Conservation (phyloP, 2,113 vertebrate genomes). For the Heptranchias perlo region DNA sequence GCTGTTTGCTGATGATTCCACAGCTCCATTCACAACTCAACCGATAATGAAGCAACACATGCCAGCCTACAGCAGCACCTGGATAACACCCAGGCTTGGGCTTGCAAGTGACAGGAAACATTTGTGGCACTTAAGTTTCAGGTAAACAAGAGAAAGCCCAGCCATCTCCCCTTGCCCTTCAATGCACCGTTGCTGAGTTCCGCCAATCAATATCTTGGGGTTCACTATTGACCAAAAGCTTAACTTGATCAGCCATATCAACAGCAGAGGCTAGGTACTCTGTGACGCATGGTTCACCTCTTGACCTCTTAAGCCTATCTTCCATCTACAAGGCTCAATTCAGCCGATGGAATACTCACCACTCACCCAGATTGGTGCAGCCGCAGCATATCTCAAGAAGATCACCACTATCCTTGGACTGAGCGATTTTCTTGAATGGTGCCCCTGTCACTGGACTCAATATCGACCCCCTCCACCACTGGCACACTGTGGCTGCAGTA, state of each 20-base stretch:
- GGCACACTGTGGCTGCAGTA: background rate
- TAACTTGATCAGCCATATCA: background rate
- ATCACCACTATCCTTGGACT: background rate
- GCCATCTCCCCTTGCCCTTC: background rate
- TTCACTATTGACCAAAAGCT: background rate
- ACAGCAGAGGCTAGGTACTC: too few relatives aligned
- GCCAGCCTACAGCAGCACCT: background rate
- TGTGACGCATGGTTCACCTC: too few relatives aligned
- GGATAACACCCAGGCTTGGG: too few relatives aligned
- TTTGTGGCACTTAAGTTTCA: background rate
- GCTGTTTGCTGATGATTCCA: background rate
- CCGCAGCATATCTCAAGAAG: background rate
- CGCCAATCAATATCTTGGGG: background rate
- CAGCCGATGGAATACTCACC: background rate
- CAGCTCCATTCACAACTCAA: background rate
- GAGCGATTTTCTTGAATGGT: background rate
- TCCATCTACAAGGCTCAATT: too few relatives aligned
- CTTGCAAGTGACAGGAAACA: background rate
- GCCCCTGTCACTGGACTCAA: background rate
- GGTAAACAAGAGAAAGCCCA: background rate
- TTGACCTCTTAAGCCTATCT: too few relatives aligned
- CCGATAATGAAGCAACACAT: background rate
- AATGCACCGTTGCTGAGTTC: background rate
- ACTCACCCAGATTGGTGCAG: background rate
- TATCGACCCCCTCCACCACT: background rate